Evolutionary conservation across 1,140 invertebrate species (phyloP).

Genomic region (Hylyphantes graminicola): DNA sequence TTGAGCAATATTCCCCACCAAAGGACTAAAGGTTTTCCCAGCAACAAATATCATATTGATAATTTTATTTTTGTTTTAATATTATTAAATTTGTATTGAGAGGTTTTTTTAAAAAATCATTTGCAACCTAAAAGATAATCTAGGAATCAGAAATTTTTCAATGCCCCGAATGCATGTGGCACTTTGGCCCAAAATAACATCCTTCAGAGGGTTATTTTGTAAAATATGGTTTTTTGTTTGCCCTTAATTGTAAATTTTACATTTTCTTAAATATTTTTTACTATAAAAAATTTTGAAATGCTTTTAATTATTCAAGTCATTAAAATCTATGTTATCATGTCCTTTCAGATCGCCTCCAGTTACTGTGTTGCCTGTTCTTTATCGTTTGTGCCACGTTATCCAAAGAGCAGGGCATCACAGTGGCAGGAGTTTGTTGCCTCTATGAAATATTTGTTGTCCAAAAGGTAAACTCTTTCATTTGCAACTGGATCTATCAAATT

Average conservation of each 20-base stretch:
- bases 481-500: too few species aligned
- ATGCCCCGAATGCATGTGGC: too few species aligned
- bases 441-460: slow-evolving; percentile 78
- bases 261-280: not conserved
- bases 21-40: too few species aligned
- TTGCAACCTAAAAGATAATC: too few species aligned
- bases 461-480: slow-evolving; percentile 55
- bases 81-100: too few species aligned
- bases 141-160: too few species aligned
- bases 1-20: too few species aligned
- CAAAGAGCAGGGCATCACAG: slow-evolving; percentile 98
- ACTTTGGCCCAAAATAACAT: too few species aligned
- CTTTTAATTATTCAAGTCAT: not conserved
- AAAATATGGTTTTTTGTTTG: not conserved
- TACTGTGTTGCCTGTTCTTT: slow-evolving; percentile 79
- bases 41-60: too few species aligned
- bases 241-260: not conserved
- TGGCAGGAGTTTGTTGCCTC: slow-evolving; percentile 89
- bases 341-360: slow-evolving; percentile 75
- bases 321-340: not conserved
- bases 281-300: not conserved
- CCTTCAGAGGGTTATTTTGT: too few species aligned
- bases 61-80: too few species aligned
- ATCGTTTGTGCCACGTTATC: slow-evolving; percentile 88
- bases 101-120: too few species aligned